phyloP scores from a whole-genome alignment of 92 coral and sea anemone genomes.

The Heliopora coerulea region DNA sequence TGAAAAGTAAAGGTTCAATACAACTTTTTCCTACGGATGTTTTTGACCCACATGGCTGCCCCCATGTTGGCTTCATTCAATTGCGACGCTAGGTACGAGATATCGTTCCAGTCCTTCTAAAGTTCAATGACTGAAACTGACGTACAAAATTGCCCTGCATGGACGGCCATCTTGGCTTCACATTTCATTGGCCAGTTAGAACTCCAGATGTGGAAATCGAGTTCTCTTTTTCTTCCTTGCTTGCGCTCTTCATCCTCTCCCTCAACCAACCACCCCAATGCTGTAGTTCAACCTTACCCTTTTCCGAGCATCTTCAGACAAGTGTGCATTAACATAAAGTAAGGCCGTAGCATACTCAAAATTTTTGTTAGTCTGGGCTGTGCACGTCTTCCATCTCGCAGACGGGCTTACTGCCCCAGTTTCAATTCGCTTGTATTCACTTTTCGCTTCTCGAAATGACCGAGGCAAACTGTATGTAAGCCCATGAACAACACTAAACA shows the following conservation, averaged over 20 bases:
- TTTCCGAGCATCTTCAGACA: background rate
- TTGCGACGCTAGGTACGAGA: too few species aligned
- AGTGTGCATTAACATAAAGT: background rate
- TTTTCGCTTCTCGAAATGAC: background rate
- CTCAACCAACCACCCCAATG: background rate
- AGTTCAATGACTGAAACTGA: too few species aligned
- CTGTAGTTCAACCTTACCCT: slow-evolving; percentile 2
- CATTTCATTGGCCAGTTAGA: too few species aligned
- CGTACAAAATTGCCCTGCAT: too few species aligned
- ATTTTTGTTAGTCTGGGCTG: background rate
- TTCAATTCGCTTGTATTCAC: background rate
- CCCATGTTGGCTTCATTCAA: too few species aligned
- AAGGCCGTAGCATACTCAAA: background rate
- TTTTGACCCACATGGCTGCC: too few species aligned
- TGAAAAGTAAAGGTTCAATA: too few species aligned
- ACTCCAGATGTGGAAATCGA: too few species aligned
- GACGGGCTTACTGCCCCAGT: background rate
- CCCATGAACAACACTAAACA: slow-evolving; percentile 1
- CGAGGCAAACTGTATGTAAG: background rate
- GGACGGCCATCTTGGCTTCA: too few species aligned
- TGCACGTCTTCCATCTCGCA: background rate
- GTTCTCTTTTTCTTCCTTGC: too few species aligned
- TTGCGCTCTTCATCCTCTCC: background rate
- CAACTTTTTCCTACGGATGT: too few species aligned
- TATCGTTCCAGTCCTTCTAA: too few species aligned